Evolutionary conservation across 2,113 vertebrate genomes (phyloP), one percentile per base, ranked within the genome.

Genomic region (Gnathonemus echidnorhynchus): DNA sequence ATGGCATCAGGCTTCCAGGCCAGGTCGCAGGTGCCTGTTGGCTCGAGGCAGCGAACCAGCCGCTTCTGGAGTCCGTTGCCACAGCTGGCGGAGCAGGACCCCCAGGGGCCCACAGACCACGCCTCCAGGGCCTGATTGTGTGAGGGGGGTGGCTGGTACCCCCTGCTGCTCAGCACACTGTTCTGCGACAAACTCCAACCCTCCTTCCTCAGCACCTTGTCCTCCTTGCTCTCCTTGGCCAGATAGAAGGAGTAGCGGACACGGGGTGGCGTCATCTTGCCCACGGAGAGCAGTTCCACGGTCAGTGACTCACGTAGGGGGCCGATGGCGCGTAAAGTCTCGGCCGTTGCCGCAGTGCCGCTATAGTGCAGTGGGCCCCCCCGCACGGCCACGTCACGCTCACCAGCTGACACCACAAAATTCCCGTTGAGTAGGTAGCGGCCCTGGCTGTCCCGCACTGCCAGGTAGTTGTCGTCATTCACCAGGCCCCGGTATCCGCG

Each of bases 171-270:
- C 91, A 98, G 95, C 42, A 98, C 96, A 0, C 96, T 98, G 95
- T 99, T 98, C 92, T 96, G 97, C 0, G 95, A 95, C 0, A 93
- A 93, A 5, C 89, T 70, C 13, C 92, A 96, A 45, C 91, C 94
- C 0, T 97, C 97, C 88, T 97, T 98, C 93, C 94, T 96, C 90
- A 93, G 93, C 13, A 92, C 77, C 88, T 97, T 98, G 92, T 97
- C 97, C 31, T 98, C 98, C 89, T 97, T 97, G 90, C 92, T 96
- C 88, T 99, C 98, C 83, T 97, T 98, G 90, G 97, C 96, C 42
- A 99, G 95, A 92, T 98, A 99, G 95, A 98, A 99, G 91, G 98
- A 99, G 92, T 99, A 99, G 58, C 98, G 97, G 0, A 99, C 97
- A 1, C 98, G 97, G 0, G 98, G 98, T 0, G 98, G 98, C 0